Conservation (phyloP, 1,140 invertebrate genomes). For the Bombyx mandarina region DNA sequence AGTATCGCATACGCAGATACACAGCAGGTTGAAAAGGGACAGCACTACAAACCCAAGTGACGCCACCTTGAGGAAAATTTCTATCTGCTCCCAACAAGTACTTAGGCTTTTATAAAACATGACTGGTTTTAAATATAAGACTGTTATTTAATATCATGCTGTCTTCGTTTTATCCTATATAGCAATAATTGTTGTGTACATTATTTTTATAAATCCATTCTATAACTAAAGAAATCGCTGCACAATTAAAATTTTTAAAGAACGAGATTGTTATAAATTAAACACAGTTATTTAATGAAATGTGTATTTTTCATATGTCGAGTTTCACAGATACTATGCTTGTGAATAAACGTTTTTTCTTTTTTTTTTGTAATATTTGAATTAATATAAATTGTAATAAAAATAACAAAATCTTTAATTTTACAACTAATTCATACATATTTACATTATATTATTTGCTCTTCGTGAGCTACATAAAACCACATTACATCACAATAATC, state of each 20-base stretch:
- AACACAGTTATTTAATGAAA: conserved; percentile 9
- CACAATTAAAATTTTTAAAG: neutral
- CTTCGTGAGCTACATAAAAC: too few species aligned
- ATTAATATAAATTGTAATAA: conserved; percentile 20
- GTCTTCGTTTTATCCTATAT: too few species aligned
- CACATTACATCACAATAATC: neutral
- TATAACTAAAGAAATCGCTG: too few species aligned
- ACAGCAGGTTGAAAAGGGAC: conserved; percentile 43
- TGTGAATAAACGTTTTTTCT: conserved; percentile 12
- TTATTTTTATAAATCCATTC: too few species aligned
- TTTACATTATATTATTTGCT: neutral
- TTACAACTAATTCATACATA: conserved; percentile 4
- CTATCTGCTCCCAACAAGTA: conserved; percentile 51
- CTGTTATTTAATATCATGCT: conserved; percentile 15
- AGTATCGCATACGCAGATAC: conserved; percentile 36
- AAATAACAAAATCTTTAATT: conserved; percentile 16
- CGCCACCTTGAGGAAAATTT: conserved; percentile 39
- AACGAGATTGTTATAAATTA: neutral
- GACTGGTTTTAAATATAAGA: conserved; percentile 9
- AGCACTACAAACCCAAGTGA: conserved; percentile 19
- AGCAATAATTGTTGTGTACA: too few species aligned
- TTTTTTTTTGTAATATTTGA: conserved; percentile 4
- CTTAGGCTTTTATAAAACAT: conserved; percentile 42
- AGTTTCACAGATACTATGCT: conserved; percentile 9
- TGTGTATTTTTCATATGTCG: conserved; percentile 12